Evolutionary conservation across 2,888 invertebrate species (phyloP).

Genomic region (Hydroisotoma schaefferi): DNA sequence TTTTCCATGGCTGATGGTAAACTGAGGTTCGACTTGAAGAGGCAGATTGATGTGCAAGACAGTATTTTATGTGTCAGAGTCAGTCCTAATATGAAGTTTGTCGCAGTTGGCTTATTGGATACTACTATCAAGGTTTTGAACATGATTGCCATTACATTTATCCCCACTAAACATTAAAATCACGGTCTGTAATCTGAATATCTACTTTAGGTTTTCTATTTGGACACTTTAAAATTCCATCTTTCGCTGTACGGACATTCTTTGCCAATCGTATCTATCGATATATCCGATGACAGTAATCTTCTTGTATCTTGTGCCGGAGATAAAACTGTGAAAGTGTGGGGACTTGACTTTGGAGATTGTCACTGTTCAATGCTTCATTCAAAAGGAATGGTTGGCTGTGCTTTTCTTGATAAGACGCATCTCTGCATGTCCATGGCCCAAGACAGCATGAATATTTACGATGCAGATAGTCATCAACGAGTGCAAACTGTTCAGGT

Average conservation of each 20-base stretch:
- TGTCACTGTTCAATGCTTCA: conserved; percentile 93
- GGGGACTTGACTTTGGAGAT: conserved; percentile 99
- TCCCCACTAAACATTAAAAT: not conserved
- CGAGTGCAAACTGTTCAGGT: conserved; percentile 85
- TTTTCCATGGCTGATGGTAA: conserved; percentile 45
- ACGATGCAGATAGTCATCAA: conserved; percentile 91
- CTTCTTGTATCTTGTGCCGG: conserved; percentile 91
- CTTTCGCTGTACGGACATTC: conserved; percentile 93
- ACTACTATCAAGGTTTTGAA: conserved; percentile 82
- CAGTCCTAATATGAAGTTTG: conserved; percentile 78
- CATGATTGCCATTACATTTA: no score
- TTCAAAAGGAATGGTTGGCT: conserved; percentile 85
- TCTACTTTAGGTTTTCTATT: conserved; percentile 31
- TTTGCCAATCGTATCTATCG: conserved; percentile 86
- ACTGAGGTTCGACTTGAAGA: conserved; percentile 39
- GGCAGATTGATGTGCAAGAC: conserved; percentile 73
- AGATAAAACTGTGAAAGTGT: conserved; percentile 93
- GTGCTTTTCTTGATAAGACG: conserved; percentile 84
- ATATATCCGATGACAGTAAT: conserved; percentile 82
- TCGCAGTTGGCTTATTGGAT: conserved; percentile 87
- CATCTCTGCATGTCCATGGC: conserved; percentile 91
- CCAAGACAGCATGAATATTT: conserved; percentile 93
- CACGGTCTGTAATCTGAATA: not conserved
- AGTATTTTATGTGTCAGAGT: conserved; percentile 76
- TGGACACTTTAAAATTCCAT: conserved; percentile 47